Conservation (phyloP, 2,888 invertebrate genomes). For the Dolomedes plantarius region DNA sequence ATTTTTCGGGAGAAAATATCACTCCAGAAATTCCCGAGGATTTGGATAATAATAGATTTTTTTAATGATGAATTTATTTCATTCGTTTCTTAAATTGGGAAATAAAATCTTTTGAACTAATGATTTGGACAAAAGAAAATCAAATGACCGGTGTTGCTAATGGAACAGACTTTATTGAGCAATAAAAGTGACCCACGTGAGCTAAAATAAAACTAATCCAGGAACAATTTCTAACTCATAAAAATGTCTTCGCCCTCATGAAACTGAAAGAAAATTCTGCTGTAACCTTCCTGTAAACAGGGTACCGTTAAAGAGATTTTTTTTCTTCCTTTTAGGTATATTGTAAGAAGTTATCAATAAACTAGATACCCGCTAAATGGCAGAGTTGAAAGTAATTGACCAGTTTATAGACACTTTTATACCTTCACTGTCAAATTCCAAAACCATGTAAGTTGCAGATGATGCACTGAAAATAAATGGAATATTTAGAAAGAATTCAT, state of each 20-base stretch:
- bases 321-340: background rate
- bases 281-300: background rate
- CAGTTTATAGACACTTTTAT: background rate
- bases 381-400: background rate
- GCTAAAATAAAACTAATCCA: background rate
- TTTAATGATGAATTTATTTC: too few relatives aligned
- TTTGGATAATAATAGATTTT: too few relatives aligned
- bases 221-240: background rate
- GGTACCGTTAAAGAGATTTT: background rate
- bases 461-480: too few relatives aligned
- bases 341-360: background rate
- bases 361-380: background rate
- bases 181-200: background rate
- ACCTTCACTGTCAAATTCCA: background rate
- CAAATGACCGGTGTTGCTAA: background rate
- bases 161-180: background rate
- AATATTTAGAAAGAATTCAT: too few relatives aligned
- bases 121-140: background rate
- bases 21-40: too few relatives aligned
- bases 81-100: too few relatives aligned
- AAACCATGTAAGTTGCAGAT: too few relatives aligned
- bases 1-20: too few relatives aligned
- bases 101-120: too few relatives aligned
- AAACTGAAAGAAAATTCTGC: background rate
- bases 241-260: background rate